phyloP scores from a whole-genome alignment of 23 tunicate species.

The Oikopleura albicans region DNA sequence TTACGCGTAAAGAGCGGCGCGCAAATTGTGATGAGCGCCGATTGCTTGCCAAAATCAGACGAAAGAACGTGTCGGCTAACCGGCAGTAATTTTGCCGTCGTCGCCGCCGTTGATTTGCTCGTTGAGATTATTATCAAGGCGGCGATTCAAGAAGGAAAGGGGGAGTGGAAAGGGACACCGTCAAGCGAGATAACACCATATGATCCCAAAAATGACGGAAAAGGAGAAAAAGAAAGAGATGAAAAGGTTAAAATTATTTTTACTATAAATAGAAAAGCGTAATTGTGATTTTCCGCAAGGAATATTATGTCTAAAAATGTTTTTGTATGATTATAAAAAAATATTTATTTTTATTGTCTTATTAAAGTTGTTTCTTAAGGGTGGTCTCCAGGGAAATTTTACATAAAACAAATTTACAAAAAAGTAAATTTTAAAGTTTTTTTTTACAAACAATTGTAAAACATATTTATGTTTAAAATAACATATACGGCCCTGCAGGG shows the following conservation, averaged over 20 bases:
- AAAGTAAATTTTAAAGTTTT: no score
- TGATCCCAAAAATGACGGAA: background rate
- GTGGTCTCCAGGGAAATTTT: no score
- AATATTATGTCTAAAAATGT: no score
- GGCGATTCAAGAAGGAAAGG: background rate
- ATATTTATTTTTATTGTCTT: no score
- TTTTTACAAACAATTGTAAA: no score
- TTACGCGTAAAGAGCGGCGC: background rate
- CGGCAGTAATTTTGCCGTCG: background rate
- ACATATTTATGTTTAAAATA: no score
- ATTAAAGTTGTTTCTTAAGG: no score
- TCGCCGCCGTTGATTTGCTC: background rate
- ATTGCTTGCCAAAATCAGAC: constrained; percentile 10
- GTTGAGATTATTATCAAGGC: constrained; percentile 2
- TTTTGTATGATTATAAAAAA: no score
- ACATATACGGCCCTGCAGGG: no score
- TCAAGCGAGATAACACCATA: background rate
- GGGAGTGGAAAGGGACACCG: constrained; percentile 1
- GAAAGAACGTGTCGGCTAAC: background rate
- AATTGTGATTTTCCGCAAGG: no score
- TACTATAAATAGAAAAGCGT: no score
- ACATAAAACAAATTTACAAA: no score
- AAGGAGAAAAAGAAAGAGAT: background rate
- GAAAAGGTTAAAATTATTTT: background rate
- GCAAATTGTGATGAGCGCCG: background rate